Evolutionary conservation across 1,140 invertebrate species (phyloP).

Genomic region (Trichonephila clavata): DNA sequence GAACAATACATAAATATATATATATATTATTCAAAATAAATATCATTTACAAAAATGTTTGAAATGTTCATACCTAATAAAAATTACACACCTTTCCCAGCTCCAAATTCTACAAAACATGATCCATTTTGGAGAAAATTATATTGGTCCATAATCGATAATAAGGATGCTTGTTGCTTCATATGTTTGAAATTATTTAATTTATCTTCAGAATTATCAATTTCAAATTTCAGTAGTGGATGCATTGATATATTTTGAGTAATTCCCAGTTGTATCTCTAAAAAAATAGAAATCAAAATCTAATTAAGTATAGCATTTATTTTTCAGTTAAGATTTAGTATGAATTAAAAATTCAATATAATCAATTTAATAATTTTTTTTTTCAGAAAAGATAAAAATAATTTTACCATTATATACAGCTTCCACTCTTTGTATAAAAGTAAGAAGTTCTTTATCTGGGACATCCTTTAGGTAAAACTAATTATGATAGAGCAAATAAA

Average conservation of each 20-base stretch:
- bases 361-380: no score
- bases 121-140: slow-evolving; percentile 84
- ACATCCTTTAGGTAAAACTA: slow-evolving; percentile 45
- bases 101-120: slow-evolving; percentile 92
- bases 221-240: slow-evolving; percentile 82
- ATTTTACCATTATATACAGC: slow-evolving; percentile 32
- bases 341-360: no score
- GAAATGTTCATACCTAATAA: not conserved
- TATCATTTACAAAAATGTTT: not conserved
- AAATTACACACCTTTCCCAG: slow-evolving; percentile 87
- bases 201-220: slow-evolving; percentile 85
- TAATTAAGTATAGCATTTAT: no score
- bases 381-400: no score
- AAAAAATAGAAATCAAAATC: not conserved
- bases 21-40: slow-evolving; percentile 23
- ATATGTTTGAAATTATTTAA: slow-evolving; percentile 86
- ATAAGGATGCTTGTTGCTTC: slow-evolving; percentile 86
- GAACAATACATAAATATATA: no score
- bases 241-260: slow-evolving; percentile 76
- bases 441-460: slow-evolving; percentile 48
- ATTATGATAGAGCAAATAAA: not conserved
- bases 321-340: no score
- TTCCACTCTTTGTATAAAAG: slow-evolving; percentile 27
- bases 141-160: slow-evolving; percentile 84
- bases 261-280: not conserved